Percentiles rank a stretch among this genome's conserved stretches.
phyloP scores from a whole-genome alignment of 2,113 vertebrate genomes.

The Ranitomeya variabilis region DNA sequence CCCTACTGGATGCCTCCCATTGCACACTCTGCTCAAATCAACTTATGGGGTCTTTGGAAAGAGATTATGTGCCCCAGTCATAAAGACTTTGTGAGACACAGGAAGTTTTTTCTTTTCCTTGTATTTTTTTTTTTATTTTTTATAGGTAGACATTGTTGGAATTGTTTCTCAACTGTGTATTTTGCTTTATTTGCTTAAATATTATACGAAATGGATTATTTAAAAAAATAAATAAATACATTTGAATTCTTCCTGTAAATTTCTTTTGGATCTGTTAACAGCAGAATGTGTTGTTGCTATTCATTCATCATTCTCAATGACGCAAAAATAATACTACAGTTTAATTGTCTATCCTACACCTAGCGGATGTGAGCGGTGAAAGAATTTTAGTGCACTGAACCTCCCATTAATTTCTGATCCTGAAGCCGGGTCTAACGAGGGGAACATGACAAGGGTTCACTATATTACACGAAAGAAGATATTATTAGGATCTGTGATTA shows the following conservation, averaged over 20 bases:
- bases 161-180: too few species aligned
- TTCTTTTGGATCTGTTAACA: neutral
- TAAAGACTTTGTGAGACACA: too few species aligned
- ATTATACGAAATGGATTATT: too few species aligned
- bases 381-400: neutral
- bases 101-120: too few species aligned
- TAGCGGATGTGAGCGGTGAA: neutral
- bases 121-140: too few species aligned
- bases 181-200: too few species aligned
- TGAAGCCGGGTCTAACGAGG: neutral
- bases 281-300: neutral
- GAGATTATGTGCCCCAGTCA: too few species aligned
- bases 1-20: too few species aligned
- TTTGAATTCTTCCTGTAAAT: neutral
- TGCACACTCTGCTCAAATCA: too few species aligned
- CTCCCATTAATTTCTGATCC: neutral
- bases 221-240: too few species aligned
- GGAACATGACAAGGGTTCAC: constrained; percentile 29
- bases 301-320: neutral
- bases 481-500: constrained; percentile 54
- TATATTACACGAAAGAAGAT: constrained; percentile 35
- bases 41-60: too few species aligned
- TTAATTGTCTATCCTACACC: neutral
- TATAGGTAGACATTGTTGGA: too few species aligned
- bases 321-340: neutral